Evolutionary conservation across 2,888 invertebrate genomes (phyloP), one percentile per base, ranked within the genome.

Genomic region (Drosophila ustulata): DNA sequence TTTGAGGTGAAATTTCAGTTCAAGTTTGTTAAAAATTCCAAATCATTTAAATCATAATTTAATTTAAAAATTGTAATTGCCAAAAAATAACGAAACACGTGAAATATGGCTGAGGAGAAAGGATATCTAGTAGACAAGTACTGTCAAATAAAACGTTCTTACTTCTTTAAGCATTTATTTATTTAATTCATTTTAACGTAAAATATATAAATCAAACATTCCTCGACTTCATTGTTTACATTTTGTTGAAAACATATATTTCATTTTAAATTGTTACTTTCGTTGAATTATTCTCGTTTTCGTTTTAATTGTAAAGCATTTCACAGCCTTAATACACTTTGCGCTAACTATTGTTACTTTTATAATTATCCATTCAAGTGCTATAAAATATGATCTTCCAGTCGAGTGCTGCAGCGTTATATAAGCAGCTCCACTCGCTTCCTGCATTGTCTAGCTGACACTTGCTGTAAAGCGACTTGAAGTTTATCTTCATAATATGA

Each of bases 361-460:
- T 32, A 13, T 25, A 39, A 56, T 45, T 52, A 25, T 41, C n/a
- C 37, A 46, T 47, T 58, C 3, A 41, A 49, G 13, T 23, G 39
- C 50, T 41, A 43, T 56, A 39, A 47, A 52, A 30, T 47, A 47
- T 39, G 11, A 28, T 32, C 25, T 49, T 47, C 6, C 32, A 56
- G 46, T 45, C 3, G 23, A 55, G 51, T 34, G 28, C 26, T 28
- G 8, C 28, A 18, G 28, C 23, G 50, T 56, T 57, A 59, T 55
- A 53, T 51, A 41, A 13, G 32, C 53, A 11, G 23, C 25, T 26
- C 30, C 50, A 55, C 37, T 68, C 43, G 49, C 66, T 76, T 76
- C 78, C 76, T 78, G 59, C 62, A 69, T 76, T 78, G 59, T 70
- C 49, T 39, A 46, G 30, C 63, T 64, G 78, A 65, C 69, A 69